Conservation (phyloP, 2,113 vertebrate genomes). For the Oncorhynchus masou region DNA sequence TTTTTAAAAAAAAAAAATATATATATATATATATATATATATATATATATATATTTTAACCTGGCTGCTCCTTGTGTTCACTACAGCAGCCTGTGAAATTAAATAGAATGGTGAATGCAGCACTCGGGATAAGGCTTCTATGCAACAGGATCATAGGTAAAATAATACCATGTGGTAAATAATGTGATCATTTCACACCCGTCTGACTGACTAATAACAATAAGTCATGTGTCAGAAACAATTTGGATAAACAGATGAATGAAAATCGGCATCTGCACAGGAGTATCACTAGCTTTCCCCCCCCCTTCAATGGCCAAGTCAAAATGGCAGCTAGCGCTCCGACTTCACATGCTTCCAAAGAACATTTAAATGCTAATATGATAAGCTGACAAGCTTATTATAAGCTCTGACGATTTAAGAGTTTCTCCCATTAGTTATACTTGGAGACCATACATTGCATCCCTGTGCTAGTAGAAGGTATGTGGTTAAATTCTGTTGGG, state of each 20-base stretch:
- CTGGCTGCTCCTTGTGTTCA: no score
- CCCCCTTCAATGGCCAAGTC: conserved; percentile 62
- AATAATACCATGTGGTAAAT: not conserved
- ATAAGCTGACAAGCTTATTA: conserved; percentile 85
- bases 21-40: no score
- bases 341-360: conserved; percentile 75
- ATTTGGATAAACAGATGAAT: not conserved
- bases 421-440: conserved; percentile 80
- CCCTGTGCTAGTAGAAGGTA: conserved; percentile 71
- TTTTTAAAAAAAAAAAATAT: no score
- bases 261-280: not conserved
- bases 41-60: no score
- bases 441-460: conserved; percentile 76
- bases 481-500: conserved; percentile 74
- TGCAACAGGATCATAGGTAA: no score
- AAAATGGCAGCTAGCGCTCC: conserved; percentile 63
- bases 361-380: conserved; percentile 84
- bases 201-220: not conserved
- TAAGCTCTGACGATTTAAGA: conserved; percentile 82
- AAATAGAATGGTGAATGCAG: no score
- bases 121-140: no score
- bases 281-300: not conserved
- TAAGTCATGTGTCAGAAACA: not conserved
- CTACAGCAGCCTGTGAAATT: no score
- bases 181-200: not conserved